A percentile compares a stretch with the other conserved stretches of the same genome.
Conservation (phyloP, 2,113 vertebrate genomes). For the Columbina picui region DNA sequence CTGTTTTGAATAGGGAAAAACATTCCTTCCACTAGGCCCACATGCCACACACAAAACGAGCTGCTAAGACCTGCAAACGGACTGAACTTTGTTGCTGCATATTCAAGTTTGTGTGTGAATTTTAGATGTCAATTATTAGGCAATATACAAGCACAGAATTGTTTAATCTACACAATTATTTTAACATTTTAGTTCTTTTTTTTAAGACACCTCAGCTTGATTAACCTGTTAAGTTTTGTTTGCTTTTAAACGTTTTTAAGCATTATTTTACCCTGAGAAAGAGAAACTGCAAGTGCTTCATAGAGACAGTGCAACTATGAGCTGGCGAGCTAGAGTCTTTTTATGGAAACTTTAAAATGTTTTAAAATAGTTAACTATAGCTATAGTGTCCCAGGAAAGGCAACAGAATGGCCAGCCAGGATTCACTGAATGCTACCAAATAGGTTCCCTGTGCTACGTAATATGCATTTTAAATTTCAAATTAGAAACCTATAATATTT, state of each 20-base stretch:
- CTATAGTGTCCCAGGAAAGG: neutral
- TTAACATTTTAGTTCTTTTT: neutral
- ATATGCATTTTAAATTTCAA: neutral
- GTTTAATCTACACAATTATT: neutral
- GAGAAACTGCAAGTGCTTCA: neutral
- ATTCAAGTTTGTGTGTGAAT: neutral
- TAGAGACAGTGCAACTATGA: neutral
- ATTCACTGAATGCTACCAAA: neutral
- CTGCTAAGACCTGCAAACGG: neutral
- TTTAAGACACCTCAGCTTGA: neutral
- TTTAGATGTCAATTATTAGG: neutral
- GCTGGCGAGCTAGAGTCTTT: neutral
- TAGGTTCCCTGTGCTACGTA: neutral
- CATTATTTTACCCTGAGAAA: neutral
- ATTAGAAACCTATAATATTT: neutral
- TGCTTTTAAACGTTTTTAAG: neutral
- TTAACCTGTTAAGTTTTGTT: neutral
- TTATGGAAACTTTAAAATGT: neutral
- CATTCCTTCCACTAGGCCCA: neutral
- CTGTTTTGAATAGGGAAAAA: constrained; percentile 36
- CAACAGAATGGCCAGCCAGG: neutral
- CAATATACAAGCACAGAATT: neutral
- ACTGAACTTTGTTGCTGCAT: neutral
- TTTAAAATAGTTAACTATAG: neutral
- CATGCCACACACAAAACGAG: neutral